These are phyloP conservation scores for Drosophila kanekoi DNA, from an alignment of 2,888 invertebrate genomes.

Conservation along the genomic window DNA sequence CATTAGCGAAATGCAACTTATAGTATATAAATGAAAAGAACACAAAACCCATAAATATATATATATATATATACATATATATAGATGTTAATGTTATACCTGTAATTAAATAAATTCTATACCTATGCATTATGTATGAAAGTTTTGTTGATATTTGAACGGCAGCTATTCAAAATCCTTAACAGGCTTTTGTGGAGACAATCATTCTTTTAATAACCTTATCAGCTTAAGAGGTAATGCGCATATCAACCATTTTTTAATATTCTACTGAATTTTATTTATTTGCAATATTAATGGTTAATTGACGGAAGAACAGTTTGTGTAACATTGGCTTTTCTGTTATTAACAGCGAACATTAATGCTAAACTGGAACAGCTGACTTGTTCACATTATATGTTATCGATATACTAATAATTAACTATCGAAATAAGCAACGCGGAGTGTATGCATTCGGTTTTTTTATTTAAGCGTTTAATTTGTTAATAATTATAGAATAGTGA, in stretches of 20 bases:
- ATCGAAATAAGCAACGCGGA: slow-evolving; percentile 17
- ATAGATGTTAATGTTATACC: slow-evolving; percentile 78
- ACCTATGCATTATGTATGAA: slow-evolving; percentile 63
- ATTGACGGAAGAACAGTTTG: too few species aligned
- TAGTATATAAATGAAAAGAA: slow-evolving; percentile 40
- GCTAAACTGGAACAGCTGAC: slow-evolving; percentile 7
- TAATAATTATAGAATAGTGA: slow-evolving; percentile 11
- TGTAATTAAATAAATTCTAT: slow-evolving; percentile 79
- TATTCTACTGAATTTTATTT: too few species aligned
- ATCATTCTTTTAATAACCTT: too few species aligned
- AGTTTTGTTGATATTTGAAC: slow-evolving; percentile 32
- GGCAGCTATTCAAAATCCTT: too few species aligned
- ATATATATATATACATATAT: slow-evolving; percentile 64
- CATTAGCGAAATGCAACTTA: slow-evolving; percentile 72
- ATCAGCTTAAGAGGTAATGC: too few species aligned
- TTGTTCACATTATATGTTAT: slow-evolving; percentile 8
- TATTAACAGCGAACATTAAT: not conserved
- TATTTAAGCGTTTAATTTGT: slow-evolving; percentile 8
- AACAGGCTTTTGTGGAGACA: too few species aligned
- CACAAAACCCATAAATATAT: slow-evolving; percentile 28
- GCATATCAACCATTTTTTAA: too few species aligned
- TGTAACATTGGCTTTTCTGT: not conserved
- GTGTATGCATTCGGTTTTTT: not conserved
- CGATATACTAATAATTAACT: slow-evolving; percentile 14
- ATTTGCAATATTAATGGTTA: too few species aligned